A percentile compares a stretch with the other conserved stretches of the same genome.
phyloP scores from a whole-genome alignment of 2,113 vertebrate species.

The Cyrtonyx montezumae region DNA sequence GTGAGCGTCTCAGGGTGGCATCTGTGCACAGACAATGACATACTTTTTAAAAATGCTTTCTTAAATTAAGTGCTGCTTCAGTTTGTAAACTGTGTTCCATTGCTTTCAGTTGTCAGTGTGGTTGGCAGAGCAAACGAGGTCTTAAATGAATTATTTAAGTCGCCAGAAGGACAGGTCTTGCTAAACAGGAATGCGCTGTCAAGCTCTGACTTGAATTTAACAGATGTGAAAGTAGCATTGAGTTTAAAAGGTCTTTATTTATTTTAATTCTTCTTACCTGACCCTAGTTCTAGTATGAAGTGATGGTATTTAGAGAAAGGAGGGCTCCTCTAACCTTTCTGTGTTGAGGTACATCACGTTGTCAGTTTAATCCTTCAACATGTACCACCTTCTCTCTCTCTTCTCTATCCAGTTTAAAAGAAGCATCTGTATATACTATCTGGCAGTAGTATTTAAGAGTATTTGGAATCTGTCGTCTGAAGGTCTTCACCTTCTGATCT shows the following conservation, averaged over 20 bases:
- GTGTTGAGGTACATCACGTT: not conserved
- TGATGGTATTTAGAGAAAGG: not conserved
- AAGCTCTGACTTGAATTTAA: slow-evolving; percentile 20
- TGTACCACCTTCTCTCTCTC: not conserved
- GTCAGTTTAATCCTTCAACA: not conserved
- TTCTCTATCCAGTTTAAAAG: not conserved
- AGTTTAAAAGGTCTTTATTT: not conserved
- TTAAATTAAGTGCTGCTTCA: not conserved
- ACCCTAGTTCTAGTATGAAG: not conserved
- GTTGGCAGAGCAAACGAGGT: not conserved
- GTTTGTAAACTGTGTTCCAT: not conserved
- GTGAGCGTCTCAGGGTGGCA: not conserved
- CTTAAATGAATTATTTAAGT: not conserved
- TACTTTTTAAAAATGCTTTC: not conserved
- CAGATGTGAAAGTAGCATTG: not conserved
- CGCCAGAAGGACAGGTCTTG: not conserved
- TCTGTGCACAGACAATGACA: not conserved
- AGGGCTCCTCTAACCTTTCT: not conserved
- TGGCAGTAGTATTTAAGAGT: not conserved
- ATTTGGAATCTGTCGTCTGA: not conserved
- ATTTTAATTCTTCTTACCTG: not conserved
- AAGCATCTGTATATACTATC: too few species aligned
- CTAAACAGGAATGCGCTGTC: slow-evolving; percentile 8
- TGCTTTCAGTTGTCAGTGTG: not conserved
- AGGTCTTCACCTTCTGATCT: not conserved